phyloP scores from a whole-genome alignment of 1,140 invertebrate genomes.

The Gerris buenoi region DNA sequence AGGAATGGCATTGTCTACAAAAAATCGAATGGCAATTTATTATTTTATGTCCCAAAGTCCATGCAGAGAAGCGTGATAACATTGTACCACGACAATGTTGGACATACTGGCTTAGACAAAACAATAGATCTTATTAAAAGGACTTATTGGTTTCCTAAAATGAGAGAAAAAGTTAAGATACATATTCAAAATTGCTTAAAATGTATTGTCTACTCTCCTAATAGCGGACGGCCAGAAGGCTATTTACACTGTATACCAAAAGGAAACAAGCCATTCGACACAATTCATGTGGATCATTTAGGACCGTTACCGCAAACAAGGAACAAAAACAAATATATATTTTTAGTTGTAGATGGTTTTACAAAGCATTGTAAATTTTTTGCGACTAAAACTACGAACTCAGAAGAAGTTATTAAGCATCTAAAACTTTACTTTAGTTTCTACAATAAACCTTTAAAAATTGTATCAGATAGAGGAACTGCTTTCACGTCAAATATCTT shows the following conservation, averaged over 20 bases:
- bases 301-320: conserved; percentile 9
- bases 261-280: not conserved
- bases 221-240: conserved; percentile 7
- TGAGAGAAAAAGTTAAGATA: conserved; percentile 15
- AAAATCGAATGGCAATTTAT: not conserved
- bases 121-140: conserved; percentile 13
- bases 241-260: conserved; percentile 3
- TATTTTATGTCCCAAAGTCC: conserved; percentile 17
- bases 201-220: conserved; percentile 18
- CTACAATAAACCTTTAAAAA: not conserved
- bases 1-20: not conserved
- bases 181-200: conserved; percentile 20
- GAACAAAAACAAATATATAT: conserved; percentile 10
- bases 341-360: conserved; percentile 15
- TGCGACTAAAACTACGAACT: conserved; percentile 9
- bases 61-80: conserved; percentile 17
- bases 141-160: conserved; percentile 19
- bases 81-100: conserved; percentile 20
- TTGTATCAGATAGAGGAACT: not conserved
- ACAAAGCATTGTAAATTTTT: conserved; percentile 17
- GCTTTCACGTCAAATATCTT: not conserved
- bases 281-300: conserved; percentile 1
- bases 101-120: conserved; percentile 23
- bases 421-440: not conserved
- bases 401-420: not conserved